These are phyloP conservation scores for Acholoe squamosa DNA, from an alignment of 2,888 invertebrate genomes.

Conservation along the genomic window DNA sequence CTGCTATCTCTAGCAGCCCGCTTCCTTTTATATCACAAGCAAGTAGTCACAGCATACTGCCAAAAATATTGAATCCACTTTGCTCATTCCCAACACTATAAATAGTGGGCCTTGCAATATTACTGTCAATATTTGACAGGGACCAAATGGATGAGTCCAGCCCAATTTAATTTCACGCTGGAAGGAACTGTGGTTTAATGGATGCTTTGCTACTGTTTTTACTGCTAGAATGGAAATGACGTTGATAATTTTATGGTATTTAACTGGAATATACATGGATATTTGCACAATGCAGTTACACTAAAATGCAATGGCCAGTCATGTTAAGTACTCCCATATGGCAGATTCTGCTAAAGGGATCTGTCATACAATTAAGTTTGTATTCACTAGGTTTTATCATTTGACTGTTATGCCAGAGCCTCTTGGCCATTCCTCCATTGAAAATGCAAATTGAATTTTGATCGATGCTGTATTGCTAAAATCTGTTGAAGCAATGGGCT, in stretches of 20 bases:
- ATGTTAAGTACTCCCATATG: too few relatives aligned
- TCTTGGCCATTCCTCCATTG: too few relatives aligned
- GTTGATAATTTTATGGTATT: neutral
- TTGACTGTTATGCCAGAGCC: too few relatives aligned
- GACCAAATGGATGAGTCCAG: neutral
- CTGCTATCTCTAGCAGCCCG: too few relatives aligned
- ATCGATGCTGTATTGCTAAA: too few relatives aligned
- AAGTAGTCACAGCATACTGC: neutral
- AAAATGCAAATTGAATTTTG: too few relatives aligned
- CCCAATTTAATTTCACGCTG: conserved; percentile 25
- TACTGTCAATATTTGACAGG: neutral
- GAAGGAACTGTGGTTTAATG: neutral
- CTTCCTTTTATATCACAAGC: too few relatives aligned
- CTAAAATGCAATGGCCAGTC: neutral
- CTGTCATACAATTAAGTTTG: too few relatives aligned
- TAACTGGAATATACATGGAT: neutral
- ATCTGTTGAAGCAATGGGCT: too few relatives aligned
- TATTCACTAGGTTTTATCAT: too few relatives aligned
- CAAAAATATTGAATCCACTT: neutral
- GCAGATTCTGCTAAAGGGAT: too few relatives aligned
- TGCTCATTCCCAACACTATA: neutral
- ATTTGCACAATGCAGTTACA: neutral
- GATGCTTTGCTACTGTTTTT: neutral
- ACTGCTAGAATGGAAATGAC: neutral
- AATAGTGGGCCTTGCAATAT: neutral